Conservation (phyloP, 2,797 vertebrate genomes). For the Anisognathus igniventris region DNA sequence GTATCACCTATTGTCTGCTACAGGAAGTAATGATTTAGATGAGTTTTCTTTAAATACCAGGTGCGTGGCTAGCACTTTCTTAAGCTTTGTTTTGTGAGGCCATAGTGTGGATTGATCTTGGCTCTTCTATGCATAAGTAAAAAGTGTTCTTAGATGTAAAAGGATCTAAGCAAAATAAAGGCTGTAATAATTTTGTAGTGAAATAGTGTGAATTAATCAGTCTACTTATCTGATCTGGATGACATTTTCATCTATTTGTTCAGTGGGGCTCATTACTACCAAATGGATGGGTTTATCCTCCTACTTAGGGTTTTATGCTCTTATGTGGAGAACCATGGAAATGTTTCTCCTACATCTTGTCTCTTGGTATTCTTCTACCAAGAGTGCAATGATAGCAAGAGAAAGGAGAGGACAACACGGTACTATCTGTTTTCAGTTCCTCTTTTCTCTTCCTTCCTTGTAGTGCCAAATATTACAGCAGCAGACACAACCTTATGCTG, state of each 20-base stretch:
- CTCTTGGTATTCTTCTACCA: background rate
- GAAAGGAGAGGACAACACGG: background rate
- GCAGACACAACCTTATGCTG: rapidly evolving
- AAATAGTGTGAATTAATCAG: background rate
- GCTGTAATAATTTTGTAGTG: background rate
- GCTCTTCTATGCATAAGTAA: background rate
- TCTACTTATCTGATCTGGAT: background rate
- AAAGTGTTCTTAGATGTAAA: background rate
- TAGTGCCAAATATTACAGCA: background rate
- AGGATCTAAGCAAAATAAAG: background rate
- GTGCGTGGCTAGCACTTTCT: background rate
- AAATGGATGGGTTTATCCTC: background rate
- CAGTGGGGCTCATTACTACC: background rate
- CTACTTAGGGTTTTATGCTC: background rate
- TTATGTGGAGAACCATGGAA: background rate
- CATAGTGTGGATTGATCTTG: background rate
- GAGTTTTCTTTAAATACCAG: background rate
- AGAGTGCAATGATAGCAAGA: background rate
- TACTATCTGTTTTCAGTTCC: background rate
- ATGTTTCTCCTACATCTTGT: background rate
- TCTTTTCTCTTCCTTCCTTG: background rate
- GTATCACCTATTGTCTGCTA: background rate
- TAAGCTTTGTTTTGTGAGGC: background rate
- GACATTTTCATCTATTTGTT: background rate
- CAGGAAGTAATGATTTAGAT: background rate